Evolutionary conservation across 2,797 vertebrate genomes (phyloP), one percentile per base, ranked within the genome.

Genomic region (Crypturellus tataupa): DNA sequence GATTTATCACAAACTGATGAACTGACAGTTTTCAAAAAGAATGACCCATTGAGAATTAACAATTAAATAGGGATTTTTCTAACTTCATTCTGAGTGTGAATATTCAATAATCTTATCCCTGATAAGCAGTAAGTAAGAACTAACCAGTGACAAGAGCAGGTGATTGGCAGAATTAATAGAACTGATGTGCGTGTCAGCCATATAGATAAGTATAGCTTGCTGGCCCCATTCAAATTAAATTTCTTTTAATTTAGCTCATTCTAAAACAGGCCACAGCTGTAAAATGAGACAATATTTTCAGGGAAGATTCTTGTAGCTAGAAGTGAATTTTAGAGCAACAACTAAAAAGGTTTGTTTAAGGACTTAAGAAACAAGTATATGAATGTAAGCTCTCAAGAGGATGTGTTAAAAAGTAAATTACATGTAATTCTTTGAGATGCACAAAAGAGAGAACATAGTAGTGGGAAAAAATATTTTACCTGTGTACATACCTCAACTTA

Each of bases 101-200:
- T 73, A 70, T 37, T 94, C 11, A 70, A 17, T 56, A 86, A 56
- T 81, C 85, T 89, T 75, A 76, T 59, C 6, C n/a, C 46, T n/a
- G 13, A 83, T 47, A 81, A 5, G 12, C 46, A 83, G 82, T 47
- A 90, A 89, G 88, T 53, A 87, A 92, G 83, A 78, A 84, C 12
- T 17, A 84, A 79, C 35, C 5, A 19, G 16, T 81, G 40, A 87
- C 51, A 89, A 75, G 16, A 33, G 37, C 25, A 81, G 18, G 29
- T 72, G 77, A 94, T 10, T 72, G 67, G 82, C 80, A 90, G 85
- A 90, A 91, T 69, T 89, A 80, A 85, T 76, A 23, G 39, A 92
- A 81, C 49, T 72, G 44, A 87, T 69, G 29, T 18, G 7, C n/a
- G 13, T 0, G 0, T 78, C 58, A 83, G 62, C 58, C 65, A 40